phyloP scores from a whole-genome alignment of 2,113 vertebrate species.

The Rhinichthys klamathensis region DNA sequence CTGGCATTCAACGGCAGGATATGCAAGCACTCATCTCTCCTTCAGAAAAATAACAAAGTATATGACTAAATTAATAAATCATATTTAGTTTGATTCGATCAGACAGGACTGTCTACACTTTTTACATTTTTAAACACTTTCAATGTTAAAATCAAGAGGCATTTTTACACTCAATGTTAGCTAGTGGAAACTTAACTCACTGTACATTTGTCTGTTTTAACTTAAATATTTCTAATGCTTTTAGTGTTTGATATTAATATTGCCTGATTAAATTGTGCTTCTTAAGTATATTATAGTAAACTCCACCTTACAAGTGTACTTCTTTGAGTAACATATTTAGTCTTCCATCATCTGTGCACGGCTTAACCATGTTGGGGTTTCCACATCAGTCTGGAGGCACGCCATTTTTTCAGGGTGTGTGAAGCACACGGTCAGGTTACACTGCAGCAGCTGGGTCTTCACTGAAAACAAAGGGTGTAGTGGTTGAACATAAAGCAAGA shows the following conservation, averaged over 20 bases:
- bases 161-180: background rate
- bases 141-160: background rate
- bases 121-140: background rate
- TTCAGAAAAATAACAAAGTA: background rate
- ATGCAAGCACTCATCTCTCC: background rate
- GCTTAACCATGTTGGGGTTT: conserved; percentile 45
- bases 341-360: conserved; percentile 55
- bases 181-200: background rate
- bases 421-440: conserved; percentile 85
- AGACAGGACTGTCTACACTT: background rate
- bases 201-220: background rate
- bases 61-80: background rate
- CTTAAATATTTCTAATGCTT: background rate
- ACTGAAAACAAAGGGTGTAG: conserved; percentile 71
- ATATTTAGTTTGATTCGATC: background rate
- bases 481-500: background rate
- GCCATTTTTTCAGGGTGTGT: conserved; percentile 69
- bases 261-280: background rate
- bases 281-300: background rate
- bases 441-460: conserved; percentile 80
- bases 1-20: background rate
- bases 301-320: too few species aligned
- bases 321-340: conserved; percentile 62
- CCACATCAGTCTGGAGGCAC: conserved; percentile 65
- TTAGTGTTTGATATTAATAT: background rate